phyloP scores from a whole-genome alignment of 2,797 vertebrate species.

The Thunnus albacares region DNA sequence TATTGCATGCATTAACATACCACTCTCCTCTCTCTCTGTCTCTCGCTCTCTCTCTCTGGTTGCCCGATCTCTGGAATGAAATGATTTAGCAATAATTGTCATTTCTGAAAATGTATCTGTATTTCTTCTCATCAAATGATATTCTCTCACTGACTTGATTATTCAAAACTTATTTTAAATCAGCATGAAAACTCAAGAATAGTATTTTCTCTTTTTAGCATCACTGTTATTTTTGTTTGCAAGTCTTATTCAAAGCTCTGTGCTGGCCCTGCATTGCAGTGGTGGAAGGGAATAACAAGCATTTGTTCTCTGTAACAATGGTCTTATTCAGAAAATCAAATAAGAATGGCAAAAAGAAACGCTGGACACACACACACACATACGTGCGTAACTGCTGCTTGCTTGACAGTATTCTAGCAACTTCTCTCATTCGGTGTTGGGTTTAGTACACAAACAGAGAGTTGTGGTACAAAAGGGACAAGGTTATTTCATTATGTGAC shows the following conservation, averaged over 20 bases:
- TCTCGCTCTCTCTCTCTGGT: not conserved
- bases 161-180: not conserved
- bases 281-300: not conserved
- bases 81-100: not conserved
- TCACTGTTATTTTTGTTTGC: not conserved
- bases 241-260: not conserved
- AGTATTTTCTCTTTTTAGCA: not conserved
- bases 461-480: slow-evolving; percentile 4
- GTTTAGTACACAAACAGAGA: not conserved
- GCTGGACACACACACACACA: not conserved
- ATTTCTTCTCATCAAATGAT: not conserved
- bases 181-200: not conserved
- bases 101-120: not conserved
- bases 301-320: slow-evolving; percentile 17
- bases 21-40: not conserved
- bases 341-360: not conserved
- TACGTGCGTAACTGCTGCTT: not conserved
- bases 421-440: not conserved
- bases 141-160: not conserved
- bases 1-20: not conserved
- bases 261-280: slow-evolving; percentile 10
- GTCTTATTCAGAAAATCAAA: slow-evolving; percentile 10
- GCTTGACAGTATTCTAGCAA: not conserved
- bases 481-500: slow-evolving; percentile 37
- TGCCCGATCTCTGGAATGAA: not conserved